A percentile compares a stretch with the other conserved stretches of the same genome.
Evolutionary conservation across 1,140 invertebrate species (phyloP).

Genomic region (Limonius californicus): DNA sequence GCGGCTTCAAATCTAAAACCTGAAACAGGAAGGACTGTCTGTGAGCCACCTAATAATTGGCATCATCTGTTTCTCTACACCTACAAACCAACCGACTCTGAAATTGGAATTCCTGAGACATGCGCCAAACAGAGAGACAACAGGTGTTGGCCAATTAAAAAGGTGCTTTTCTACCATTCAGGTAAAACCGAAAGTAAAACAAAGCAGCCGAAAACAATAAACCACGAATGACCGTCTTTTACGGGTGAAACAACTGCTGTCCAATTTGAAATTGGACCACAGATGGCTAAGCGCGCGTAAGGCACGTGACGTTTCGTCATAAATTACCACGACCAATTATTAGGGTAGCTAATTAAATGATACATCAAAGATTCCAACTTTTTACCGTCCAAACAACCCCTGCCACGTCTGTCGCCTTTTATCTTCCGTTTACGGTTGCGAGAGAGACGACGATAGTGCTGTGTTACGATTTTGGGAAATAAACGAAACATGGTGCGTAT

Average conservation of each 20-base stretch:
- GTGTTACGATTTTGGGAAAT: conserved; percentile 20
- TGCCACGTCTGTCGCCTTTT: conserved; percentile 8
- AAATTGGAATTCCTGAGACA: neutral
- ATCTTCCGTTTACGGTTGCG: neutral
- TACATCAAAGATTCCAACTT: conserved; percentile 25
- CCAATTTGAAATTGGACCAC: conserved; percentile 35
- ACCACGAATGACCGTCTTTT: conserved; percentile 25
- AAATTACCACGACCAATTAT: conserved; percentile 40
- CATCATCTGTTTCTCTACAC: conserved; percentile 15
- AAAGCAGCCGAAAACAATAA: conserved; percentile 34
- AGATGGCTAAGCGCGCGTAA: conserved; percentile 38
- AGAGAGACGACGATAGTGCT: conserved; percentile 9
- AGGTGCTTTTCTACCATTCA: conserved; percentile 1
- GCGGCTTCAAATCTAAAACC: no score
- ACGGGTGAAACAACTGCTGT: conserved; percentile 29
- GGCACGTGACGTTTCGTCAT: conserved; percentile 39
- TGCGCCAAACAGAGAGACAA: neutral
- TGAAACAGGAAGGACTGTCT: no score
- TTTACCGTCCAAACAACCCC: conserved; percentile 3
- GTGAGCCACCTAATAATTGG: conserved; percentile 13
- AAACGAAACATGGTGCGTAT: conserved; percentile 13
- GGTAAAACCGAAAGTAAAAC: conserved; percentile 20
- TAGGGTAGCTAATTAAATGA: conserved; percentile 39
- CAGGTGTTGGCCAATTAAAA: conserved; percentile 8
- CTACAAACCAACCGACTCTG: neutral